Conservation (phyloP, 2,888 invertebrate species). For the Podotricha telesiphe region DNA sequence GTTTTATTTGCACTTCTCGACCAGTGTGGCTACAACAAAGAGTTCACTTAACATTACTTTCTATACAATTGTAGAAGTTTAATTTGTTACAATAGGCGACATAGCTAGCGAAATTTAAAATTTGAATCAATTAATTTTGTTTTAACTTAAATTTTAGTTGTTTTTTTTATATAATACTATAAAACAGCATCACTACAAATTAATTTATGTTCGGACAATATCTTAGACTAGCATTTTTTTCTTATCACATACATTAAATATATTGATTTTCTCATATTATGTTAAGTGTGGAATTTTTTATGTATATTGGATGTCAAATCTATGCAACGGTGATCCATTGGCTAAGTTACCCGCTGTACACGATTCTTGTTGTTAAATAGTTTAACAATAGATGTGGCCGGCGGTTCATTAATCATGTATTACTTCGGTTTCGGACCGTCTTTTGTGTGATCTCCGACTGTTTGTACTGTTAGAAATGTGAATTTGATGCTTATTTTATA, state of each 20-base stretch:
- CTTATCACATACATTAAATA: not conserved
- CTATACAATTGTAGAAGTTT: constrained; percentile 69
- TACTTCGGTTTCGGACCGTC: constrained; percentile 68
- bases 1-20: constrained; percentile 68
- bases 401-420: constrained; percentile 74
- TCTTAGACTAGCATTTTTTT: too few species aligned
- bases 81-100: constrained; percentile 55
- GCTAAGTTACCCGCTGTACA: constrained; percentile 40
- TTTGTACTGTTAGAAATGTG: constrained; percentile 50
- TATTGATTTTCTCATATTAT: not conserved
- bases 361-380: constrained; percentile 74
- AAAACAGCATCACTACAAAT: too few species aligned
- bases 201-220: too few species aligned
- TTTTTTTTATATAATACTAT: too few species aligned
- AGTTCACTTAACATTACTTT: constrained; percentile 67
- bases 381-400: constrained; percentile 77
- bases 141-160: too few species aligned
- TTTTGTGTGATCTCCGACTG: constrained; percentile 63
- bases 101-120: constrained; percentile 26
- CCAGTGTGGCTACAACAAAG: constrained; percentile 61
- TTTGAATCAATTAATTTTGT: not conserved
- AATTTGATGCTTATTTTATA: constrained; percentile 48
- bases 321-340: not conserved
- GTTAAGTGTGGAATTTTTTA: not conserved
- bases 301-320: not conserved